Evolutionary conservation across 2,888 invertebrate species (phyloP), one percentile per base, ranked within the genome.

Genomic region (Dysmachus trigonus): DNA sequence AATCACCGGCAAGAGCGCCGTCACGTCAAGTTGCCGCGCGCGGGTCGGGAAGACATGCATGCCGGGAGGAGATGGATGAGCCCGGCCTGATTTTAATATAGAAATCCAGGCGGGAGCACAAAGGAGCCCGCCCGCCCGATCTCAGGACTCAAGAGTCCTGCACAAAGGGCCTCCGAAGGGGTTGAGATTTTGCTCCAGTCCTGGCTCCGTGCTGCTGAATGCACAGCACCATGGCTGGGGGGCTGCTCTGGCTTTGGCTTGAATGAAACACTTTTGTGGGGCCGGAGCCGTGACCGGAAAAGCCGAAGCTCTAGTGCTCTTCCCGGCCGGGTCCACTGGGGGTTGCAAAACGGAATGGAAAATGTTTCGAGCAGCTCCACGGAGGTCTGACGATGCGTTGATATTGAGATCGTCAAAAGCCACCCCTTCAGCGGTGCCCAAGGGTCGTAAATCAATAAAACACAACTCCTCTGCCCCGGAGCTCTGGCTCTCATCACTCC

Each of bases 391-490:
- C 83, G 47, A 72, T 84, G 38, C 47, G 83, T 72, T 84, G 83
- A 84, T 84, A 84, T 84, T 71, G 83, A 71, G 83, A 84, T 84
- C 72, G 72, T 84, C 72, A 84, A 84, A 84, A 84, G 27, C 72
- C 72, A 84, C 38, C 71, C 83, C 83, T 30, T 72, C 27, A 72
- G 41, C 71, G 71, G 41, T 15, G 72, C 47, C 31, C 83, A 84
- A 73, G 83, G 72, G 83, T 84, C 83, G 83, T 84, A 84, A 84
- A 84, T 84, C 83, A 84, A 84, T 84, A 84, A 84, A 72, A 41
- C 30, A 72, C 30, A 72, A 84, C 83, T 62, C 71, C 27, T 82
- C 62, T 41, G 41, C 47, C 62, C 71, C 15, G 27, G 62, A n/a
- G 71, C 33, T 27, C 62, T 82, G 62, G 71, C 62, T 62, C 71